Conservation (phyloP, 2,113 vertebrate species). For the Pomatostomus ruficeps region DNA sequence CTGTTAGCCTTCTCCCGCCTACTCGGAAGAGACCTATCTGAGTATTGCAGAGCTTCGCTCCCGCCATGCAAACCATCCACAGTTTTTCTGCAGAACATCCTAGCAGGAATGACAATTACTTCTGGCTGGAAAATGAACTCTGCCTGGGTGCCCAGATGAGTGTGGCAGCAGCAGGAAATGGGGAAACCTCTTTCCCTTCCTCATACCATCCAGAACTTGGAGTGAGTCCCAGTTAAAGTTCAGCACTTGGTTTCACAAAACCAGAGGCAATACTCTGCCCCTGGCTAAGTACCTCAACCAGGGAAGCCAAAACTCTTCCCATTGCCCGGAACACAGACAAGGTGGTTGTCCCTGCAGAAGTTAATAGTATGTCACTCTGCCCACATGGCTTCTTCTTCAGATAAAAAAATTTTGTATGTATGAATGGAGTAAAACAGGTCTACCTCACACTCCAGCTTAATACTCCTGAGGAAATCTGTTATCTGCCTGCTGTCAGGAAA, state of each 20-base stretch:
- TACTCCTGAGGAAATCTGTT: neutral
- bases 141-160: fast-evolving
- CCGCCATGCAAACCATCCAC: fast-evolving
- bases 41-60: neutral
- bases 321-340: neutral
- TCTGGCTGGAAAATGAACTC: neutral
- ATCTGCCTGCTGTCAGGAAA: neutral
- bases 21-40: neutral
- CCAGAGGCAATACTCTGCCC: neutral
- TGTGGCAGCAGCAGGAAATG: neutral
- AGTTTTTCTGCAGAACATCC: neutral
- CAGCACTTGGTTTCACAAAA: neutral
- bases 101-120: neutral
- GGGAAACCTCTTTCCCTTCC: neutral
- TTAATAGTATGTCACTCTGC: neutral
- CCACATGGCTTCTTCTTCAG: neutral
- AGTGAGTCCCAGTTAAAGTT: neutral
- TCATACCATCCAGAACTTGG: neutral
- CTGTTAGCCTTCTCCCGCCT: neutral
- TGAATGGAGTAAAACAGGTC: neutral
- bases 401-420: neutral
- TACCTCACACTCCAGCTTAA: neutral
- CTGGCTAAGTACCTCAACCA: neutral
- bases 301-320: neutral
- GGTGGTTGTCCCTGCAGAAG: neutral